phyloP scores from a whole-genome alignment of 2,797 vertebrate genomes.

The Lycodopsis pacificus region DNA sequence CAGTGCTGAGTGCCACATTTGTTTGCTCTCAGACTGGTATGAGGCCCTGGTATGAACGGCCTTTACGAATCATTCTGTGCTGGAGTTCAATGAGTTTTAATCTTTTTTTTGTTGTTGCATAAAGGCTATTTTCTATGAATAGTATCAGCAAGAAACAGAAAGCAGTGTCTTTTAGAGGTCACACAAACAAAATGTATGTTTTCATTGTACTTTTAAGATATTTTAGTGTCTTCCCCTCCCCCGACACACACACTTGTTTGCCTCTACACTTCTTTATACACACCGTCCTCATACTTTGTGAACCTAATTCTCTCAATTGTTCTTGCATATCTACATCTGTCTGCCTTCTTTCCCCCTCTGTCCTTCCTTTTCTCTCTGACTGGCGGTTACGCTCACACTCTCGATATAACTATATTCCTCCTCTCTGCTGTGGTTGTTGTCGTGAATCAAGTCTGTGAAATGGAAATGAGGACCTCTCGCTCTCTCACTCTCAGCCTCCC shows the following conservation, averaged over 20 bases:
- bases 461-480: conserved; percentile 89
- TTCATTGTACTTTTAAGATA: conserved; percentile 23
- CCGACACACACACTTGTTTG: conserved; percentile 36
- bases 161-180: conserved; percentile 29
- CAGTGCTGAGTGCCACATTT: conserved; percentile 68
- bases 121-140: conserved; percentile 23
- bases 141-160: conserved; percentile 15
- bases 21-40: conserved; percentile 58
- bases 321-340: conserved; percentile 11
- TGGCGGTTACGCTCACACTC: conserved; percentile 62
- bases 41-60: conserved; percentile 42
- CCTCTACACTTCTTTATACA: conserved; percentile 36
- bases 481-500: conserved; percentile 60
- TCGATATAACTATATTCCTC: conserved; percentile 66
- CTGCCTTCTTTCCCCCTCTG: conserved; percentile 40
- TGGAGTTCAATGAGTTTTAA: conserved; percentile 42
- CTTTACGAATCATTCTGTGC: conserved; percentile 23
- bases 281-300: conserved; percentile 32
- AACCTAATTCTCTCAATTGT: conserved; percentile 51
- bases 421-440: conserved; percentile 73
- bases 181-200: conserved; percentile 29
- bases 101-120: conserved; percentile 24
- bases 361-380: conserved; percentile 53
- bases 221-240: conserved; percentile 4
- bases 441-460: conserved; percentile 86